A percentile compares a stretch with the other conserved stretches of the same genome.
Conservation (phyloP, 2,888 invertebrate genomes). For the Podabrus alpinus region DNA sequence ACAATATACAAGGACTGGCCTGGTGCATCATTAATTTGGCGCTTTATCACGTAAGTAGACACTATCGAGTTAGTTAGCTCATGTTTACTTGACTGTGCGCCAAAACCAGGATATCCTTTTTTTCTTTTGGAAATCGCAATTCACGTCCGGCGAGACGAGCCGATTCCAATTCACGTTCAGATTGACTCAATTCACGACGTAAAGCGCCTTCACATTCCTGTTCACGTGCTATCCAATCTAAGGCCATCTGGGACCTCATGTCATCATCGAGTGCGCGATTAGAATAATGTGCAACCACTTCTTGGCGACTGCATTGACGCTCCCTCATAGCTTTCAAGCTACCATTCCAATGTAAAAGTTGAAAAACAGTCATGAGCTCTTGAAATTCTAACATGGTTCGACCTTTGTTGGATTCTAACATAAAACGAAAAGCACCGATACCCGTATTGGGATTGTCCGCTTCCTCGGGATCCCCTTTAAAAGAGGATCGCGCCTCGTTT, state of each 20-base stretch:
- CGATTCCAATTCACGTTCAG: conserved; percentile 84
- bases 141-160: conserved; percentile 88
- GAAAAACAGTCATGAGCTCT: conserved; percentile 97
- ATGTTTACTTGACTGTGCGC: conserved; percentile 80
- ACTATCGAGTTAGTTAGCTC: conserved; percentile 46
- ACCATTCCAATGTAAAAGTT: conserved; percentile 96
- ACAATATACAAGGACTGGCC: conserved; percentile 37
- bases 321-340: conserved; percentile 93
- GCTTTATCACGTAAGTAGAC: conserved; percentile 32
- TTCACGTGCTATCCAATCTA: conserved; percentile 89
- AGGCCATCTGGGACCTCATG: conserved; percentile 94
- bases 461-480: conserved; percentile 66
- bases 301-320: conserved; percentile 91
- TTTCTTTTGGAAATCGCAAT: conserved; percentile 92
- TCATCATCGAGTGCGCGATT: conserved; percentile 91
- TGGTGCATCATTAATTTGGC: conserved; percentile 36
- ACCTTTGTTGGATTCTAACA: conserved; percentile 82
- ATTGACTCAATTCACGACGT: conserved; percentile 78
- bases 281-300: conserved; percentile 91
- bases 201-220: conserved; percentile 77
- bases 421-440: conserved; percentile 75
- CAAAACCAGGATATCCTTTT: conserved; percentile 89
- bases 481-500: conserved; percentile 86
- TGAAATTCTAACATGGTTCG: conserved; percentile 96
- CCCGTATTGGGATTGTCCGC: conserved; percentile 72